Conservation (phyloP, 2,888 invertebrate species). For the Zhuqinia jingwanae region DNA sequence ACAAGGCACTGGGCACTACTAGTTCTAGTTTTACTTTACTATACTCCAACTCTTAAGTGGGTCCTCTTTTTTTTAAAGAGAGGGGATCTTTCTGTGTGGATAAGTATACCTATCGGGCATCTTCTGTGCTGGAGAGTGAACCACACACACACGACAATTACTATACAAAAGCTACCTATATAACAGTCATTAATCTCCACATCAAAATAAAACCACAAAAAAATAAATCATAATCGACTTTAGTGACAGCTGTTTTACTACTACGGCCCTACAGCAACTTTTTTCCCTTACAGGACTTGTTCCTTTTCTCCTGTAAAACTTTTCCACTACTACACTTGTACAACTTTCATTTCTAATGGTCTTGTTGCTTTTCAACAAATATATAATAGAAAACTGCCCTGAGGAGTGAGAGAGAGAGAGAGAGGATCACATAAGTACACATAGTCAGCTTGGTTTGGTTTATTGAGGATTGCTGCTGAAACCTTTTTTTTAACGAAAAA, state of each 20-base stretch:
- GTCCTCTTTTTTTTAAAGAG: background rate
- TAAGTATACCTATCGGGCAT: slow-evolving; percentile 12
- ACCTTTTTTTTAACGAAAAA: background rate
- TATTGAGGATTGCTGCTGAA: background rate
- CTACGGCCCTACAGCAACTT: slow-evolving; percentile 14
- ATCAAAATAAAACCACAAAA: slow-evolving; percentile 67
- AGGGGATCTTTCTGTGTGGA: background rate
- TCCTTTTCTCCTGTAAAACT: slow-evolving; percentile 5
- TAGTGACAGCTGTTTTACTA: slow-evolving; percentile 66
- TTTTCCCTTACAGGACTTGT: slow-evolving; percentile 13
- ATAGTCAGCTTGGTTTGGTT: slow-evolving; percentile 18
- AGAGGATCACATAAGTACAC: slow-evolving; percentile 32
- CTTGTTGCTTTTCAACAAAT: slow-evolving; percentile 1
- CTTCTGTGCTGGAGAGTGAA: background rate
- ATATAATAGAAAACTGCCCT: slow-evolving; percentile 24
- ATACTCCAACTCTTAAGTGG: background rate
- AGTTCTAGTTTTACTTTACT: too few species aligned
- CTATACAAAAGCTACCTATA: background rate
- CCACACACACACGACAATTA: slow-evolving; percentile 7
- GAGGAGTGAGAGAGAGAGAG: background rate
- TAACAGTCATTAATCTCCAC: slow-evolving; percentile 65
- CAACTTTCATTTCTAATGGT: background rate
- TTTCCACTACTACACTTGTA: background rate
- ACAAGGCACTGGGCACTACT: too few species aligned
- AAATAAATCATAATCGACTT: slow-evolving; percentile 72